These are phyloP conservation scores for Enteromius treurensis DNA, from an alignment of 2,797 vertebrate species.

Conservation along the genomic window DNA sequence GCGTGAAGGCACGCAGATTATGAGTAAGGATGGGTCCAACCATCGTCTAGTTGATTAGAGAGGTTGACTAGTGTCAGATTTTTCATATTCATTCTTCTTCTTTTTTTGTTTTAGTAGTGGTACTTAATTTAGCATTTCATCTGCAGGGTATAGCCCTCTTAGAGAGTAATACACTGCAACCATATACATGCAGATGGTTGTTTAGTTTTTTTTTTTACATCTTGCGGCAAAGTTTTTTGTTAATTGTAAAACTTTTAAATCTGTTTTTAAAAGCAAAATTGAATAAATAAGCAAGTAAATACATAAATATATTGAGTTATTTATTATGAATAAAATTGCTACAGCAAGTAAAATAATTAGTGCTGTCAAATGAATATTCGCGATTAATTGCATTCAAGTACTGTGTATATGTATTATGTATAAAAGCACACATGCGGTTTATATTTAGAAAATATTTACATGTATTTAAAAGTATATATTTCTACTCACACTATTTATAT, in stretches of 20 bases:
- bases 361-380: no score
- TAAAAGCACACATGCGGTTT: no score
- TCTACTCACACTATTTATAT: no score
- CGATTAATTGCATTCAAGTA: no score
- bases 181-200: background rate
- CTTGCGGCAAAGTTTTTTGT: background rate
- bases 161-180: background rate
- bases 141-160: background rate
- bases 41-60: conserved; percentile 14
- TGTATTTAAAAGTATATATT: no score
- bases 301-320: background rate
- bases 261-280: background rate
- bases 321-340: background rate
- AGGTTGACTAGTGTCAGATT: background rate
- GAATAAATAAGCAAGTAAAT: background rate
- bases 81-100: background rate
- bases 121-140: background rate
- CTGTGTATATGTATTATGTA: no score
- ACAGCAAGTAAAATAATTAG: background rate
- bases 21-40: conserved; percentile 3
- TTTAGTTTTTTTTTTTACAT: background rate
- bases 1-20: conserved; percentile 28
- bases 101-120: background rate
- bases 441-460: no score
- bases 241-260: background rate